These are phyloP conservation scores for Gymnocheta viridis DNA, from an alignment of 2,888 invertebrate genomes.

Conservation along the genomic window DNA sequence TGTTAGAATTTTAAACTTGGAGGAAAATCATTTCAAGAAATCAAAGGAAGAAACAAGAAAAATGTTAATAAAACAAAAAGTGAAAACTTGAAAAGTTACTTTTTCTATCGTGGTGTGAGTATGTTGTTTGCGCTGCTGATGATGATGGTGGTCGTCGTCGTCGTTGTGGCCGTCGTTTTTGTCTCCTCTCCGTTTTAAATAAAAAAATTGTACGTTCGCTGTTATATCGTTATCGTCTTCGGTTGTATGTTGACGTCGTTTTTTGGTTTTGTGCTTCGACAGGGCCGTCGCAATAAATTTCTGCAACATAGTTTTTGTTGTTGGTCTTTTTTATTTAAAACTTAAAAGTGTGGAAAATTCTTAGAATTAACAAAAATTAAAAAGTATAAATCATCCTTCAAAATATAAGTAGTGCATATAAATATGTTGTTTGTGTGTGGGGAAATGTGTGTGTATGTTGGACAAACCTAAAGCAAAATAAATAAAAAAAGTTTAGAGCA, in stretches of 20 bases:
- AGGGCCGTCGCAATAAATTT: conserved; percentile 67
- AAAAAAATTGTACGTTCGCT: conserved; percentile 42
- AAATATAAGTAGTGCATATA: conserved; percentile 44
- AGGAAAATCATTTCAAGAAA: conserved; percentile 13
- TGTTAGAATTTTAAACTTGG: conserved; percentile 31
- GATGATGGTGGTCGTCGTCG: conserved; percentile 53
- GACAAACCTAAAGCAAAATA: conserved; percentile 15
- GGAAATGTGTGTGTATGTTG: conserved; percentile 11
- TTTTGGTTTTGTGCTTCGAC: conserved; percentile 55
- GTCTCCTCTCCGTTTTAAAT: conserved; percentile 49
- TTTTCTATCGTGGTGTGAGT: conserved; percentile 68
- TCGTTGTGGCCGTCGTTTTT: conserved; percentile 46
- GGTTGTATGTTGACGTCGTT: conserved; percentile 66
- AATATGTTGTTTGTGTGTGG: conserved; percentile 17
- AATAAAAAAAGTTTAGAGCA: conserved; percentile 45
- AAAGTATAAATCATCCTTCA: conserved; percentile 40
- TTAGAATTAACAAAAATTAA: conserved; percentile 43
- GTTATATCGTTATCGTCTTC: conserved; percentile 64
- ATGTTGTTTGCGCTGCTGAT: conserved; percentile 65
- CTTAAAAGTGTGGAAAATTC: conserved; percentile 47
- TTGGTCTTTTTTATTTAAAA: conserved; percentile 35
- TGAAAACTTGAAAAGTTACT: conserved; percentile 76
- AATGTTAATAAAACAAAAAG: conserved; percentile 69
- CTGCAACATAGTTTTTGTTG: conserved; percentile 58
- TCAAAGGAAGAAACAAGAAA: conserved; percentile 29